Evolutionary conservation across 2,888 invertebrate genomes (phyloP).

Genomic region (Crepidodera aurea): DNA sequence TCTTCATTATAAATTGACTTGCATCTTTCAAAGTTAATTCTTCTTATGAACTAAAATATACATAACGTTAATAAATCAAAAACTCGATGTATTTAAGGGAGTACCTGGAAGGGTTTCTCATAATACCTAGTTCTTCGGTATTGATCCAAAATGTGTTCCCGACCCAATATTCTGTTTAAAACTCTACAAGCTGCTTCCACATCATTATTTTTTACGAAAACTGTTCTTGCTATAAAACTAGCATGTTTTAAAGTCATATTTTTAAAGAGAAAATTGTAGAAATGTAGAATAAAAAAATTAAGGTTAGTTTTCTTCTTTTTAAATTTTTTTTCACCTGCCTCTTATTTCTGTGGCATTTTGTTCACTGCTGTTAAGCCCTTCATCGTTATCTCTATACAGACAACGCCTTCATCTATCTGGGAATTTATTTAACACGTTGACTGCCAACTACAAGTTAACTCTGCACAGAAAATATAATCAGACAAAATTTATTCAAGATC

Average conservation of each 20-base stretch:
- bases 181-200: slow-evolving; percentile 88
- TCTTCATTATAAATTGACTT: slow-evolving; percentile 94
- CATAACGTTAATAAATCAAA: not conserved
- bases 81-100: not conserved
- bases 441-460: too few species aligned
- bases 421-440: too few species aligned
- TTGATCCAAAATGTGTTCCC: slow-evolving; percentile 86
- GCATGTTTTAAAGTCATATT: slow-evolving; percentile 66
- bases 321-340: too few species aligned
- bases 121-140: slow-evolving; percentile 83
- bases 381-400: too few species aligned
- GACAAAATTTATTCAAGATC: too few species aligned
- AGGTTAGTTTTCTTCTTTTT: slow-evolving; percentile 6
- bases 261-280: not conserved
- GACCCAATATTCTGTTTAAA: slow-evolving; percentile 84
- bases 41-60: slow-evolving; percentile 73
- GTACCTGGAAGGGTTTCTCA: slow-evolving; percentile 87
- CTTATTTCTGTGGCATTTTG: too few species aligned
- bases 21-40: slow-evolving; percentile 89
- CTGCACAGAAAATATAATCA: too few species aligned
- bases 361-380: too few species aligned
- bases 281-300: not conserved
- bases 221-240: slow-evolving; percentile 85
- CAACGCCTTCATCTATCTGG: too few species aligned
- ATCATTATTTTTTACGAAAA: slow-evolving; percentile 89